Base-by-base conservation (phyloP, 2,888 invertebrate genomes). In the Cheilosia vulpina region DNA sequence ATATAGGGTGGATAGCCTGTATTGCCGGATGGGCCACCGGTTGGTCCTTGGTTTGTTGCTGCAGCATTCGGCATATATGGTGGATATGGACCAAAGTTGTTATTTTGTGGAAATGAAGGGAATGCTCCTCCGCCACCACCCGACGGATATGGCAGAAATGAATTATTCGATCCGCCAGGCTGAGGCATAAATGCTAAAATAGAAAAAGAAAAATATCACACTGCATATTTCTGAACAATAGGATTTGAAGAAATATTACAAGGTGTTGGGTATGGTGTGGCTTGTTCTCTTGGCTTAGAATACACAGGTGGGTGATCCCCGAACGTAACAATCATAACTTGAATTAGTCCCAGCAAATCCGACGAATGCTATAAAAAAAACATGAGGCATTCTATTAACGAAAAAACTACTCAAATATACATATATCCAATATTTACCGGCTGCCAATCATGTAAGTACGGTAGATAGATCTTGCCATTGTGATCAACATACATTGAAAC, bases 301-400 rank as follows among this genome's bases (percentile, higher is more conserved):
- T 96, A 97, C 4, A 99, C 98, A 2, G 99, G 99, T 72, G 99
- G 99, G 89, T 96, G 94, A 88, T 99, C 98, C 43, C 98, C 97
- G 93, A 99, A 99, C 1, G 97, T 97, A 78, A 96, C 94, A 87
- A 96, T 95, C 96, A 98, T 96, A 76, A 98, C 95, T 93, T 98
- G 97, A 89, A 99, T 96, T 24, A 99, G 94, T 55, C 96, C 96
- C 71, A 96, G 92, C 87, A 99, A 93, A 91, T 98, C 98, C 7
- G 99, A 98, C 11, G 94, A 94, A 90, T 92, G 88, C 87, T 95
- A 89, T 69, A 92, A 91, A 34, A 76, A 34, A 79, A 55, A 34
- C 15, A 68, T 68, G 75, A 72, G 84, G 15, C 27, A 77, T 47
- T 72, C 58, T 38, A 19, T 58, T 78, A 9, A 58, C 2, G 38